A percentile compares a stretch with the other conserved stretches of the same genome.
Evolutionary conservation across 1,140 invertebrate genomes (phyloP).

Genomic region (Acyrthosiphon pisum): DNA sequence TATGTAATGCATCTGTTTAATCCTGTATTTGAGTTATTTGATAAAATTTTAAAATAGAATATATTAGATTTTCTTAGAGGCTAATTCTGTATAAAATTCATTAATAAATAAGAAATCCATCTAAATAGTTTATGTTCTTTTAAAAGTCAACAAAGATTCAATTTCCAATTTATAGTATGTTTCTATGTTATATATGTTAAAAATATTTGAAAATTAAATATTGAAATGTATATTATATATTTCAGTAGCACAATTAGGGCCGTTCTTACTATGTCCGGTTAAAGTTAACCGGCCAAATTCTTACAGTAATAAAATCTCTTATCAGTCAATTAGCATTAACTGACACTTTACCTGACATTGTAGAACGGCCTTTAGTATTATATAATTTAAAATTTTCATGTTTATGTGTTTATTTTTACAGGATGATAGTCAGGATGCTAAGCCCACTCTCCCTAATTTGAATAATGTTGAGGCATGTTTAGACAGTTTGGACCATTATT

Average conservation of each 20-base stretch:
- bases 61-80: neutral
- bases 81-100: neutral
- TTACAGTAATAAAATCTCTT: too few relatives aligned
- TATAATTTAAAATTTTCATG: neutral
- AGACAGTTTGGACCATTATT: constrained; percentile 62
- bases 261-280: too few relatives aligned
- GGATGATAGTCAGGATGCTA: constrained; percentile 69
- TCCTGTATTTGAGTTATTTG: neutral
- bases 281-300: too few relatives aligned
- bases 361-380: neutral
- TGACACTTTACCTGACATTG: too few relatives aligned
- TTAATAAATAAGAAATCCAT: neutral
- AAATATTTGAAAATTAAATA: too few relatives aligned
- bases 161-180: neutral
- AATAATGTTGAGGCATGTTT: constrained; percentile 47
- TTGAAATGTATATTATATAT: too few relatives aligned
- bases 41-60: neutral
- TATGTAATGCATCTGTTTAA: neutral
- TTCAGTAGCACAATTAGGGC: too few relatives aligned
- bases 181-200: too few relatives aligned
- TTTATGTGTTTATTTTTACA: constrained; percentile 60
- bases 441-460: constrained; percentile 64
- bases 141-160: too few relatives aligned
- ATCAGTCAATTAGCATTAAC: too few relatives aligned
- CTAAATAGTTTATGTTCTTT: neutral